Base-by-base conservation (phyloP, 1,140 invertebrate species). In the Apis laboriosa region DNA sequence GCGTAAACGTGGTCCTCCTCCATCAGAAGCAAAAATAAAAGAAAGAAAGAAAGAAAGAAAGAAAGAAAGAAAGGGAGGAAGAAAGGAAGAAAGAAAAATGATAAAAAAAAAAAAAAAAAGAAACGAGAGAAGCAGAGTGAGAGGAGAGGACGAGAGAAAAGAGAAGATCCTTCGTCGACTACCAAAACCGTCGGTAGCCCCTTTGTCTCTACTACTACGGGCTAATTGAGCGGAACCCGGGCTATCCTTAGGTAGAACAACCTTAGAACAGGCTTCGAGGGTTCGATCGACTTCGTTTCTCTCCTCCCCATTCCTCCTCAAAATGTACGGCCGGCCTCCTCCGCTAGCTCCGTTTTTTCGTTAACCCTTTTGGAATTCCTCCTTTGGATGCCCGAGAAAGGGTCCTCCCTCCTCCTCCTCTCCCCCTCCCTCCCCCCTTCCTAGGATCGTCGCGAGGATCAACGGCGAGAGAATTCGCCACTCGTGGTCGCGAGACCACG, bases 331-430 rank as follows among this genome's bases (percentile, higher is more conserved):
- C 55, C 49, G 70, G 19, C 56, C 43, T 15, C 34, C 43, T 58
- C 34, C 12, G 11, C 13, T 17, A 21, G 49, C 60, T 77, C 13
- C 34, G 80, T 81, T 88, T 86, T 83, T 88, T 84, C 66, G 61
- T 77, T 83, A 13, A 63, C 77, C 84, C 80, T 88, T 88, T 88
- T 88, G 81, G 84, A 84, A 88, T 88, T 88, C 87, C 75, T 86
- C 58, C 43, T 68, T 21, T 2, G 51, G 64, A 56, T 13, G 24
- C 7, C 8, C 63, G 71, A 55, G 43, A 49, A 80, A 79, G 71
- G 83, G 63, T 7, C 76, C 61, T 28, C 24, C 13, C 15, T 4
- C 17, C 55, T 0, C 24, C 24, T 24, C 7, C n/a, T n/a, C n/a
- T n/a, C 17, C 70, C 34, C 19, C 67, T 53, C 24, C 24, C 24